Conservation (phyloP, 35 echinoderm and acorn worm genomes). For the Holothuria glaberrima region DNA sequence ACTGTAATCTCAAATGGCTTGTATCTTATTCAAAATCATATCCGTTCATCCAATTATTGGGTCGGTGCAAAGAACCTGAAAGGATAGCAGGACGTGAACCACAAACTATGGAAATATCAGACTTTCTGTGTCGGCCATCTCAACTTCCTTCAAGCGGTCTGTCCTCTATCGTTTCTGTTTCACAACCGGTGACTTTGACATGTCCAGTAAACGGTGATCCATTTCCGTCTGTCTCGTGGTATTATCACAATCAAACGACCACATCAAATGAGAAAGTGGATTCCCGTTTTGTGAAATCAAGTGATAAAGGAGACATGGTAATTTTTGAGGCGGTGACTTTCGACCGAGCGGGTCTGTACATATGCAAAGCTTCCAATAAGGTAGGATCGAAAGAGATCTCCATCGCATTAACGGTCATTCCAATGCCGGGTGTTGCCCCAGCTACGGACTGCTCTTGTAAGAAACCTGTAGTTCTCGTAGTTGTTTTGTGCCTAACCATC, state of each 20-base stretch:
- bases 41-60: not conserved
- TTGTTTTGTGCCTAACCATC: not conserved
- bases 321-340: slow-evolving; percentile 5
- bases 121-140: not conserved
- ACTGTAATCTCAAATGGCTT: not conserved
- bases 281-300: not conserved
- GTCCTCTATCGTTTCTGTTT: not conserved
- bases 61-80: not conserved
- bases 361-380: slow-evolving; percentile 16
- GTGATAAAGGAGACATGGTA: not conserved
- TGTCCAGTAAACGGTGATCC: slow-evolving; percentile 31
- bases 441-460: not conserved
- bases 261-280: not conserved
- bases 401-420: not conserved
- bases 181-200: not conserved
- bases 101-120: not conserved
- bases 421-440: not conserved
- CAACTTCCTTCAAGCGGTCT: not conserved
- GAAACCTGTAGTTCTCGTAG: not conserved
- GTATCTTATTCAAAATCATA: not conserved
- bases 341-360: slow-evolving; percentile 17
- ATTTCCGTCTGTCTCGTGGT: slow-evolving; percentile 14
- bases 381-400: not conserved
- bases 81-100: not conserved
- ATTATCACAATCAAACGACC: slow-evolving; percentile 41